phyloP scores from a whole-genome alignment of 2,797 vertebrate species.

The Phataginus tricuspis region DNA sequence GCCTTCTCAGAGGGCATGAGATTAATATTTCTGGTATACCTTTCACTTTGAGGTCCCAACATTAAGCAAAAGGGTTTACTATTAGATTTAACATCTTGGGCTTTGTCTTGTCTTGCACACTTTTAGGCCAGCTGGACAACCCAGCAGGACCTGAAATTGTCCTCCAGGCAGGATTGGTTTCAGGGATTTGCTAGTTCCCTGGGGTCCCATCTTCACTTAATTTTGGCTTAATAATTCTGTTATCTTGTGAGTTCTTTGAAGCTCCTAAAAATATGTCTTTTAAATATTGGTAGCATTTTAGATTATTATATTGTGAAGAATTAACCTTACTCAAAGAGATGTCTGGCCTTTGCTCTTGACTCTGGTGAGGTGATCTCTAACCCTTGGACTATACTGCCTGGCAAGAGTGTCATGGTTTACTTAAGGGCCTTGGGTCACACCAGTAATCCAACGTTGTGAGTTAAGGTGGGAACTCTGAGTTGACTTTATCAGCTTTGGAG shows the following conservation, averaged over 20 bases:
- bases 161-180: neutral
- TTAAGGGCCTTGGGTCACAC: neutral
- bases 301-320: neutral
- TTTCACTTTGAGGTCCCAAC: neutral
- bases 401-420: neutral
- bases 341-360: neutral
- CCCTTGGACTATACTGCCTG: neutral
- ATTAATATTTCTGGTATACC: neutral
- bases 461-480: neutral
- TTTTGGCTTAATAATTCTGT: neutral
- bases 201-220: neutral
- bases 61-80: neutral
- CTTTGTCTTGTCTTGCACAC: neutral
- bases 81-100: neutral
- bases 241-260: neutral
- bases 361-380: neutral
- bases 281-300: slow-evolving; percentile 1
- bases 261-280: neutral
- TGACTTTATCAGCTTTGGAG: neutral
- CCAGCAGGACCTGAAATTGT: neutral
- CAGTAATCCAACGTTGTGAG: neutral
- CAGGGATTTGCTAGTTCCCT: neutral
- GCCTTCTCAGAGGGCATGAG: neutral
- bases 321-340: neutral
- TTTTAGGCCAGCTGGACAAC: neutral